Evolutionary conservation across 2,797 vertebrate species (phyloP).

Genomic region (Parauchenoglanis punctatus): DNA sequence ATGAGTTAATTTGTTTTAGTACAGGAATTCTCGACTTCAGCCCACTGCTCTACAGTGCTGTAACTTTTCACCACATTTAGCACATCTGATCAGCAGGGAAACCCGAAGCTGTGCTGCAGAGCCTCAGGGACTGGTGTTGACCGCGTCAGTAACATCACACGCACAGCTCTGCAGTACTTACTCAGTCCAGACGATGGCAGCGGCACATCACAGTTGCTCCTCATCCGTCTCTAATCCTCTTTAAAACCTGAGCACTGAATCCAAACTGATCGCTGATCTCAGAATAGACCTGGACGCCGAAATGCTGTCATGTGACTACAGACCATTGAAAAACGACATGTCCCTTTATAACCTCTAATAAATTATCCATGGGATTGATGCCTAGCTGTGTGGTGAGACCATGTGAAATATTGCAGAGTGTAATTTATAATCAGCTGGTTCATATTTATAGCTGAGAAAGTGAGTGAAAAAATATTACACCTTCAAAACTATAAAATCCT

Average conservation of each 20-base stretch:
- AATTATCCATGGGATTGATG: conserved; percentile 37
- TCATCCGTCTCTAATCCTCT: background rate
- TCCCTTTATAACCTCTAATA: conserved; percentile 23
- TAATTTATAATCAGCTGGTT: conserved; percentile 14
- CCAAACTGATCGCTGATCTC: background rate
- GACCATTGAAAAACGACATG: conserved; percentile 25
- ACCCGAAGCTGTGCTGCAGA: background rate
- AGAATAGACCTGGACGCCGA: background rate
- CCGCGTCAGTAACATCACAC: background rate
- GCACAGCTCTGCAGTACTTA: conserved; percentile 38
- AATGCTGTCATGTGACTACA: conserved; percentile 24
- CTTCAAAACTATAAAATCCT: background rate
- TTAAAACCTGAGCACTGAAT: background rate
- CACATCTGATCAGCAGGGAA: background rate
- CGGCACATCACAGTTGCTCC: conserved; percentile 52
- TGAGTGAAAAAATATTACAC: background rate
- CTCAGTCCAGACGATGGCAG: conserved; percentile 70
- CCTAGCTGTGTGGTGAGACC: background rate
- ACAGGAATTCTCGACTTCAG: background rate
- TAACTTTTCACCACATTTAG: background rate
- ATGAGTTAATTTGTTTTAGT: background rate
- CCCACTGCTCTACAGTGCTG: background rate
- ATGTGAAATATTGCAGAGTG: background rate
- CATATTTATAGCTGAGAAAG: conserved; percentile 14
- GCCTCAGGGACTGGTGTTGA: background rate